These are phyloP conservation scores for Stenodema calcarata DNA, from an alignment of 2,888 invertebrate genomes.

Conservation along the genomic window DNA sequence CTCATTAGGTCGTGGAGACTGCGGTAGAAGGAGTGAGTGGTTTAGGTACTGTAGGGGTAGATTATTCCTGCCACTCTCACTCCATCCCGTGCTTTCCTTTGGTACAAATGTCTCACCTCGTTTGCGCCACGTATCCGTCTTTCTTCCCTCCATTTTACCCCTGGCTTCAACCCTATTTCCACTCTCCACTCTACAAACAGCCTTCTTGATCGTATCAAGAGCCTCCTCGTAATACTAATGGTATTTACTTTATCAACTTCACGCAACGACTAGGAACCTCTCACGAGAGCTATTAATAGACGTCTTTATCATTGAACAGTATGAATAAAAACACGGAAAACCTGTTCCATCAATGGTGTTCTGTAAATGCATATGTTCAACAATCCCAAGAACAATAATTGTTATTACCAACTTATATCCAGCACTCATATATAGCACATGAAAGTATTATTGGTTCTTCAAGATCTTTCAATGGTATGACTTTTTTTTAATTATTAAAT, in stretches of 20 bases:
- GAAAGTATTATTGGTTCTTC: no score
- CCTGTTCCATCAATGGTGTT: no score
- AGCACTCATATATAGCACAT: no score
- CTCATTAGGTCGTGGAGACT: not conserved
- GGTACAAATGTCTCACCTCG: constrained; percentile 2
- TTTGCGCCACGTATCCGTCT: not conserved
- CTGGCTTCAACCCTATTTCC: not conserved
- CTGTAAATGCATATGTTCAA: no score
- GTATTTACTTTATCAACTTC: not conserved
- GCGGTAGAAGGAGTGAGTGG: not conserved
- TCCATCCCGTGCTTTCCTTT: not conserved
- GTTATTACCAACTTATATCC: no score
- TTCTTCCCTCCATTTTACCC: not conserved
- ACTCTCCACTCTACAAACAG: not conserved
- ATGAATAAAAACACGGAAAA: no score
- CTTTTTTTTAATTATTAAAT: no score
- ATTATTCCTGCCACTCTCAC: not conserved
- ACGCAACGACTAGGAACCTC: no score
- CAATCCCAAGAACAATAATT: no score
- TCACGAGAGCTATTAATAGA: no score
- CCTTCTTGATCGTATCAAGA: not conserved
- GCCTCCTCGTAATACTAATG: not conserved
- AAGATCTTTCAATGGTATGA: no score
- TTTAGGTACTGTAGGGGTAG: not conserved
- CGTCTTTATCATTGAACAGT: no score